Base-by-base conservation (phyloP, 2,113 vertebrate genomes). In the Sitta europaea region DNA sequence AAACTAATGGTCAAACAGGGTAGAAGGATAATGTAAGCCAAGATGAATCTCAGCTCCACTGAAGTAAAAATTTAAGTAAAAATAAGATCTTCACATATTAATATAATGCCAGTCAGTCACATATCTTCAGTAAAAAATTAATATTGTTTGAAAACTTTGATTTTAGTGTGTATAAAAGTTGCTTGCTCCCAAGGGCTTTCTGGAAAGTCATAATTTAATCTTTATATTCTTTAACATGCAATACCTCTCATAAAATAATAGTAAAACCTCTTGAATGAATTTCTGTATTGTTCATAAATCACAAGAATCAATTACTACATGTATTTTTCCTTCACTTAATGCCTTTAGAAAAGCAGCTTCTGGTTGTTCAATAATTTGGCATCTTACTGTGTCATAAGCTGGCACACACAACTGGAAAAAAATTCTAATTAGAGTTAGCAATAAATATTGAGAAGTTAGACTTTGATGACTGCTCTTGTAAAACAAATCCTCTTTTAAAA, bases 381-480 rank as follows among this genome's bases (percentile, higher is more conserved):
- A 40, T 63, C 95, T 57, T 55, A 70, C 29, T 91, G 59, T 65
- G 68, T 91, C 66, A 82, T 85, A 93, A 86, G 43, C 47, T 92
- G 67, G 51, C 47, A 79, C 27, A 67, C 19, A 63, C 11, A 88
- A 81, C 43, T 58, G 38, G 27, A 82, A 89, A 95, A 88, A 91
- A 88, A n/a, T 35, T 72, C 71, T 92, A 72, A 95, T 85, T 91
- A 87, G 35, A 63, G 27, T 78, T 61, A 86, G 61, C 18, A 94
- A 76, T 35, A 93, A 96, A 85, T 82, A 95, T 76, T 94, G 92
- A 82, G 59, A 89, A 86, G 51, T 54, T 43, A 47, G 36, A 83
- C 55, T 94, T 89, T 62, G 42, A 88, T 90, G 55, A 13, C 84
- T 88, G 75, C 36, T 67, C 40, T 90, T 90, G 48, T 63, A 92